These are phyloP conservation scores for Chauna torquata DNA, from an alignment of 2,113 vertebrate genomes.

Conservation along the genomic window DNA sequence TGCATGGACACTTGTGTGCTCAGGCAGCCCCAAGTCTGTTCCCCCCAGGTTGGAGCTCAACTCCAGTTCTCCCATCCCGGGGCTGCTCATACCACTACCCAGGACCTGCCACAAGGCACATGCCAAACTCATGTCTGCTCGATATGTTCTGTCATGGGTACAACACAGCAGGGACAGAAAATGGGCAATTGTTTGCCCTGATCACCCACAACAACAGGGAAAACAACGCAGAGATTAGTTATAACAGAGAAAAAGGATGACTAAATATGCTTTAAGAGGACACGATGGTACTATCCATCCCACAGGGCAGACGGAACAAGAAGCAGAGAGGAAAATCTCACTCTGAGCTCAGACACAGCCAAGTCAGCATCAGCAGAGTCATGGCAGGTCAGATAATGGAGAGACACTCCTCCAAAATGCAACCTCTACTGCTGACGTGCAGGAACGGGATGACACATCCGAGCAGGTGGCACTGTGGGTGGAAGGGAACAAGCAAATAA, in stretches of 20 bases:
- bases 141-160: not conserved
- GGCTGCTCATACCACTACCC: not conserved
- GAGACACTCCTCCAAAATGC: not conserved
- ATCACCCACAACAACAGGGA: not conserved
- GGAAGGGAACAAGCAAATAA: not conserved
- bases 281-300: not conserved
- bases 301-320: not conserved
- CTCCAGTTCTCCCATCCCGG: not conserved
- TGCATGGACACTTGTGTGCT: not conserved
- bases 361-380: not conserved
- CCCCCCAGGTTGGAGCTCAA: not conserved
- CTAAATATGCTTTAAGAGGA: not conserved
- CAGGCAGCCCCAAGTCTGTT: not conserved
- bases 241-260: not conserved
- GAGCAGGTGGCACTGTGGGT: rapidly evolving
- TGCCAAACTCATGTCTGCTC: not conserved
- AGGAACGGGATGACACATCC: not conserved
- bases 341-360: not conserved
- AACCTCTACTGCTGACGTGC: not conserved
- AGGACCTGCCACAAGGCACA: not conserved
- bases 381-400: rapidly evolving
- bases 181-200: not conserved
- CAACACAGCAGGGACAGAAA: not conserved
- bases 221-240: not conserved
- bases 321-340: not conserved